Conservation (phyloP, 1,140 invertebrate genomes). For the Drosophila sulfurigaster region DNA sequence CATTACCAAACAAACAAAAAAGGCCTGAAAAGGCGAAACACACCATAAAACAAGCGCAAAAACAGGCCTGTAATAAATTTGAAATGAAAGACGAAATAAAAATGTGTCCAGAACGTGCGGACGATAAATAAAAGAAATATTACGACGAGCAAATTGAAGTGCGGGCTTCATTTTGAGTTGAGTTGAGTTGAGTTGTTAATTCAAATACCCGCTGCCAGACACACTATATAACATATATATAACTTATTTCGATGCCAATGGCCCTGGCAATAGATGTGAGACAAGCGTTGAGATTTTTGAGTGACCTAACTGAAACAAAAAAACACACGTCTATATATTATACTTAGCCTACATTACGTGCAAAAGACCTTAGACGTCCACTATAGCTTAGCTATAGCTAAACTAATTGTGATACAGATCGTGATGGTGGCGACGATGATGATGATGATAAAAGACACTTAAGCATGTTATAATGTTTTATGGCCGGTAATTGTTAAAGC, state of each 20-base stretch:
- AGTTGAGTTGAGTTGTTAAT: background rate
- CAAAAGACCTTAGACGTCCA: background rate
- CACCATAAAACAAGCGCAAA: constrained; percentile 26
- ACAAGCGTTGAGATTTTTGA: background rate
- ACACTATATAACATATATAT: background rate
- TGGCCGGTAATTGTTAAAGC: background rate
- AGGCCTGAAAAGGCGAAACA: constrained; percentile 26
- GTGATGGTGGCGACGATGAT: background rate
- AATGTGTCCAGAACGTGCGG: constrained; percentile 28
- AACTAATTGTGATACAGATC: background rate
- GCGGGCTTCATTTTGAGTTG: constrained; percentile 17
- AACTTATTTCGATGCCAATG: constrained; percentile 11
- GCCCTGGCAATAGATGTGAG: constrained; percentile 28
- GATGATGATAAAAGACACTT: background rate
- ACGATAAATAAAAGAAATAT: constrained; percentile 48
- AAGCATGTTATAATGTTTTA: too few relatives aligned
- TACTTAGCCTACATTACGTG: background rate
- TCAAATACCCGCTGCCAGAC: background rate
- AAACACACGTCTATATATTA: background rate
- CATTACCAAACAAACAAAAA: constrained; percentile 1
- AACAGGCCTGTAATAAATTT: constrained; percentile 43
- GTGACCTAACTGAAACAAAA: constrained; percentile 20
- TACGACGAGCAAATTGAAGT: constrained; percentile 10
- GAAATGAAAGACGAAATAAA: constrained; percentile 2
- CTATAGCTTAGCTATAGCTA: background rate